Percentiles rank a stretch among this genome's conserved stretches.
Conservation (phyloP, 2,888 invertebrate species). For the Calliphora vomitoria region DNA sequence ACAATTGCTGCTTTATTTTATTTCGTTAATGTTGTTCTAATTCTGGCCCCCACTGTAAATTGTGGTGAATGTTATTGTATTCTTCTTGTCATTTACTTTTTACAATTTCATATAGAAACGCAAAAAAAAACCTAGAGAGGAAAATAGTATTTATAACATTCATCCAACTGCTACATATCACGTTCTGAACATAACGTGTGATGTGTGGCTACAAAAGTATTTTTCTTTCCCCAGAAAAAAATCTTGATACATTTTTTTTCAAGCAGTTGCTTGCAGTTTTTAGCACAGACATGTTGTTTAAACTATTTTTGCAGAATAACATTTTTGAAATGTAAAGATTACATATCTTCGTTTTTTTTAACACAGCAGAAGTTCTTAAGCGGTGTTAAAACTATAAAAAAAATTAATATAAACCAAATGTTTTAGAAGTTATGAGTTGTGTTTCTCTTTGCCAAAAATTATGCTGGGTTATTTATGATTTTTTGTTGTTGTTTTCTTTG, state of each 20-base stretch:
- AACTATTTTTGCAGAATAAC: constrained; percentile 14
- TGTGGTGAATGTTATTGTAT: not conserved
- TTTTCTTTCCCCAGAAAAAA: constrained; percentile 41
- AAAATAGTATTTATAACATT: constrained; percentile 13
- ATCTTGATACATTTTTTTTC: constrained; percentile 32
- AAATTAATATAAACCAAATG: not conserved
- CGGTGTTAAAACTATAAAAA: not conserved
- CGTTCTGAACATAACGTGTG: constrained; percentile 61
- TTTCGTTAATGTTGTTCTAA: too few species aligned
- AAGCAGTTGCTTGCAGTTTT: not conserved
- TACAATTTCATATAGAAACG: constrained; percentile 34
- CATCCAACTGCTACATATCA: constrained; percentile 57
- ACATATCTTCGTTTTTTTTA: not conserved
- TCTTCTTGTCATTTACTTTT: constrained; percentile 36
- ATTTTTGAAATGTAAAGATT: constrained; percentile 5
- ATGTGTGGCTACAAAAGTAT: constrained; percentile 58
- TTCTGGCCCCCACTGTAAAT: not conserved
- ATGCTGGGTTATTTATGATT: not conserved
- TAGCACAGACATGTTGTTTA: constrained; percentile 43
- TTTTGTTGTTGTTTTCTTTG: not conserved
- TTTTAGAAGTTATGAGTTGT: not conserved
- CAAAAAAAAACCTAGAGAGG: constrained; percentile 2
- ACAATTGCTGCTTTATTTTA: too few species aligned
- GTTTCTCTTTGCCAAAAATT: not conserved
- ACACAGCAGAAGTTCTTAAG: constrained; percentile 1